Base-by-base conservation (phyloP, 2,797 vertebrate genomes). In the Bucorvus abyssinicus region DNA sequence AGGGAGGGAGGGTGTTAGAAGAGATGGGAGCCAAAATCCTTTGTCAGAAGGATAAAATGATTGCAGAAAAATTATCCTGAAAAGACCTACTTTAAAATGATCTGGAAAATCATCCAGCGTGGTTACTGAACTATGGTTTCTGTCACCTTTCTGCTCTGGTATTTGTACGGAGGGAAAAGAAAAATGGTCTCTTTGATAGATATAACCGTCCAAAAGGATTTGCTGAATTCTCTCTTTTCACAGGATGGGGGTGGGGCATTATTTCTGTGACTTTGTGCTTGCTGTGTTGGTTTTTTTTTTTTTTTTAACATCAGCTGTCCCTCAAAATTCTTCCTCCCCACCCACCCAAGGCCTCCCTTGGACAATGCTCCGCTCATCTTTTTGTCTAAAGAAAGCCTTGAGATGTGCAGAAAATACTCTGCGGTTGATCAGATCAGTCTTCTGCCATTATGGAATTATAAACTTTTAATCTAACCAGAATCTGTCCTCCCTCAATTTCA, bases 51-150 rank as follows among this genome's bases (percentile, higher is more conserved):
- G 95, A 71, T 79, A 88, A 96, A 95, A 93, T 94, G 96, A 97
- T 92, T 91, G 94, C 84, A 93, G 92, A 87, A 95, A 96, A 97
- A 94, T 93, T 94, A 97, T 95, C 94, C 94, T 93, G 94, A 94
- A 93, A 96, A 96, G 92, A 83, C 84, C 88, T 94, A 71, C 95
- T 97, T 97, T 84, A 94, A 96, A 94, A 94, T 77, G 67, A 85
- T 94, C 95, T 53, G 91, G 96, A 95, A 97, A 93, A 94, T 96
- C 96, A 79, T 34, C 80, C 89, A 65, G 95, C 1, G 4, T 45
- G 60, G 81, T 80, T 83, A 44, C 26, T 29, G 56, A 57, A 44
- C 22, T 36, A 7, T 42, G 57, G 29, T 73, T 90, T 80, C 71
- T 2, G 34, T 91, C 86, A 90, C 86, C 79, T 73, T 95, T 93